Evolutionary conservation across 2,888 invertebrate species (phyloP).

Genomic region (Teleiodes luculella): DNA sequence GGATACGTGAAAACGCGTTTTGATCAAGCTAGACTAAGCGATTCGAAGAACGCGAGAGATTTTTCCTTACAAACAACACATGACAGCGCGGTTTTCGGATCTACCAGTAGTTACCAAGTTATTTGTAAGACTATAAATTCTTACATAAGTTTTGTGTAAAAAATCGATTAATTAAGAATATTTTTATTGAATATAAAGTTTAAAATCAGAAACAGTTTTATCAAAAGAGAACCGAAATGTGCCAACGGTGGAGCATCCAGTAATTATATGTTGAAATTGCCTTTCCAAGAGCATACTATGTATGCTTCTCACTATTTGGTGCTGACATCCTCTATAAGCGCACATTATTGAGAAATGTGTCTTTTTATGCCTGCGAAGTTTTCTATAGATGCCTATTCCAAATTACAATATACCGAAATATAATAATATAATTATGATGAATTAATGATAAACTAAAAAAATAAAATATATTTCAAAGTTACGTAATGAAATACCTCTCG

Average conservation of each 20-base stretch:
- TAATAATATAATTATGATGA: neutral
- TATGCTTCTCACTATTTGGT: constrained; percentile 18
- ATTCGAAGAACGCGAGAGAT: neutral
- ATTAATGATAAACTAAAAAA: neutral
- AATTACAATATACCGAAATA: neutral
- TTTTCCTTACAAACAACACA: constrained; percentile 8
- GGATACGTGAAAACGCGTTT: constrained; percentile 44
- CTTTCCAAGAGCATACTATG: constrained; percentile 21
- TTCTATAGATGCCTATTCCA: constrained; percentile 3
- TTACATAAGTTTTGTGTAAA: constrained; percentile 16
- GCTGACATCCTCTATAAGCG: constrained; percentile 23
- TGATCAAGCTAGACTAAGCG: constrained; percentile 17
- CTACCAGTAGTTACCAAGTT: constrained; percentile 39
- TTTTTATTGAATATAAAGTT: constrained; percentile 11
- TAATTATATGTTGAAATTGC: constrained; percentile 11
- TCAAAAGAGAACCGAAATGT: constrained; percentile 26
- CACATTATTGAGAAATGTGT: constrained; percentile 16
- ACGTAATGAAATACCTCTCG: constrained; percentile 5
- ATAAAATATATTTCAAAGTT: constrained; percentile 3
- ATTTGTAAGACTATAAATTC: constrained; percentile 22
- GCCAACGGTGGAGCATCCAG: constrained; percentile 35
- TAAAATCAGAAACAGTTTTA: constrained; percentile 6
- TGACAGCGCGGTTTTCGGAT: constrained; percentile 33
- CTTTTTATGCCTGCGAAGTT: constrained; percentile 13
- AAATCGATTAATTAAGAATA: constrained; percentile 11